Evolutionary conservation across 2,888 invertebrate genomes (phyloP), one percentile per base, ranked within the genome.

Genomic region (Netelia inedita): DNA sequence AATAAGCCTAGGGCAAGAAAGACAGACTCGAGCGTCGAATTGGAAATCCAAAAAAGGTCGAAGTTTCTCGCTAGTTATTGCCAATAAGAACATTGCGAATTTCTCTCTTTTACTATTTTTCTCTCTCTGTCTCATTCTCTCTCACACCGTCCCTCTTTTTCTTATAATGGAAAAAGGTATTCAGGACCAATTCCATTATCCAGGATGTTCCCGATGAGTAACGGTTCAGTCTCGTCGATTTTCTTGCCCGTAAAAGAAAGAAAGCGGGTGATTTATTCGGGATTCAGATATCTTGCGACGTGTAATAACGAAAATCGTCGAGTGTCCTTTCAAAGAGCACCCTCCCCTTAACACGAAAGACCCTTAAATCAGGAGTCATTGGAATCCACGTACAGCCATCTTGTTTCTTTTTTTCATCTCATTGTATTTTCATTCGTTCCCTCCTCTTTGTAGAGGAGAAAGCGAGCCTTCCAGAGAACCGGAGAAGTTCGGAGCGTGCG

Each of bases 151-250:
- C 14, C 1, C 11, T 8, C 16, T 19, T 41, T 11, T 2, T 8
- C 16, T 23, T 9, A n/a, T 8, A 28, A 50, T 9, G 14, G 68
- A 69, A 6, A 46, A 50, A 41, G 43, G 69, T 61, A 71, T 79
- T 71, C 69, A 50, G 50, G 69, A 79, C 78, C 61, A 79, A 79
- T 79, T 79, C 78, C 61, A 79, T 79, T 79, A 79, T 63, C 53
- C 69, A 61, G 63, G 61, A 71, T 79, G 46, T 14, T 71, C 53
- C 50, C 61, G 46, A 79, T 79, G 53, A 63, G 53, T 63, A 21
- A 71, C 61, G 69, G 35, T 16, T 3, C 46, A 14, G 11, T 14
- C n/a, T 50, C 53, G 63, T 28, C 35, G 69, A 63, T 79, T 69
- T 79, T 69, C 69, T 35, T 57, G 46, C 19, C 61, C 50, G 69